These are phyloP conservation scores for Cryptoblepharus egeriae DNA, from an alignment of 2,797 vertebrate genomes.

Conservation along the genomic window DNA sequence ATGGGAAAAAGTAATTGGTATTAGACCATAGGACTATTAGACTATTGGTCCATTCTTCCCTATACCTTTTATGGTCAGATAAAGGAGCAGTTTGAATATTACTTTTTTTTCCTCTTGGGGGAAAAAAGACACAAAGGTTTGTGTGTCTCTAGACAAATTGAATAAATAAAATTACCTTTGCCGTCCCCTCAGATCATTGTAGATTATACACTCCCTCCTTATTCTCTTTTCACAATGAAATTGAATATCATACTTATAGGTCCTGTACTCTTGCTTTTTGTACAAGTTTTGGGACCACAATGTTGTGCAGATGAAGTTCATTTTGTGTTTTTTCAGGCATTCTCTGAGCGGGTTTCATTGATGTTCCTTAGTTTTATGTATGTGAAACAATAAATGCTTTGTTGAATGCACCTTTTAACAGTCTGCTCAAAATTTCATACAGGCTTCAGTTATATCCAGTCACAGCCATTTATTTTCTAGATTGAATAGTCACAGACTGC, in stretches of 20 bases:
- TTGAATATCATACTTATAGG: neutral
- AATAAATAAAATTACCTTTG: no score
- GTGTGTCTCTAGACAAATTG: no score
- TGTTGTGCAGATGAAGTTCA: neutral
- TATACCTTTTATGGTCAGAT: neutral
- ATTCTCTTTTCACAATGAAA: neutral
- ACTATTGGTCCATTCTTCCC: neutral
- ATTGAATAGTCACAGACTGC: neutral
- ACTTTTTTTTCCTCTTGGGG: no score
- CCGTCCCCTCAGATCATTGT: neutral
- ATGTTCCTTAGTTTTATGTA: neutral
- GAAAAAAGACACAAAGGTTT: no score
- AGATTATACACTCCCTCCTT: neutral
- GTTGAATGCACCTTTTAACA: neutral
- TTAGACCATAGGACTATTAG: neutral
- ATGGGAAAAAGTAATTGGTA: neutral
- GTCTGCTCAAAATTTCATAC: neutral
- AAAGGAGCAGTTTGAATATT: neutral
- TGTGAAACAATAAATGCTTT: neutral
- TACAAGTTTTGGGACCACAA: neutral
- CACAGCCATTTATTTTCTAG: neutral
- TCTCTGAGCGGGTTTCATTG: neutral
- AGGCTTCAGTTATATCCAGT: neutral
- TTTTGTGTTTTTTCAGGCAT: neutral
- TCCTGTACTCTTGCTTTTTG: neutral